Percentiles rank a stretch among this genome's conserved stretches.
These are phyloP conservation scores for Hypomesus transpacificus DNA, from an alignment of 2,113 vertebrate genomes.

Conservation along the genomic window DNA sequence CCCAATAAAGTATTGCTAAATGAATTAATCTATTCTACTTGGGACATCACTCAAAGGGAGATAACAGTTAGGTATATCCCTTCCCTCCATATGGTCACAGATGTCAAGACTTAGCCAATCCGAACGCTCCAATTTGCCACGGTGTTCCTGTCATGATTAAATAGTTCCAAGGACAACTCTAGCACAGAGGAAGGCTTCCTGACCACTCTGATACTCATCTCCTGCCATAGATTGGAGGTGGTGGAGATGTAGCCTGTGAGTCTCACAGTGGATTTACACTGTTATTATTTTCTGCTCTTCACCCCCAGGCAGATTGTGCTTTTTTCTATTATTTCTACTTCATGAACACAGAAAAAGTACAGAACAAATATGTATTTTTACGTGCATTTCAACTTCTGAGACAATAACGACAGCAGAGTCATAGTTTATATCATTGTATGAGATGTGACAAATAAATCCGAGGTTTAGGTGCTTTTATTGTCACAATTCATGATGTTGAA, in stretches of 20 bases:
- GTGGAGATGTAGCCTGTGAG: constrained; percentile 45
- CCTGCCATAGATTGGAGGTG: constrained; percentile 68
- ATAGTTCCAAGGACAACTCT: constrained; percentile 69
- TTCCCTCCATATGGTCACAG: constrained; percentile 74
- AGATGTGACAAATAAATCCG: too few species aligned
- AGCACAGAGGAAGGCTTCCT: constrained; percentile 66
- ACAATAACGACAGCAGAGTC: constrained; percentile 40
- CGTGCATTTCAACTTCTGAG: constrained; percentile 36
- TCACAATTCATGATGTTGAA: too few species aligned
- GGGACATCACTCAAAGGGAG: constrained; percentile 71
- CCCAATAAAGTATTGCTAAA: constrained; percentile 74
- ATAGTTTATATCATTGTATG: too few species aligned
- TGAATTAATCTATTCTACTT: constrained; percentile 78
- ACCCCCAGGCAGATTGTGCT: constrained; percentile 44
- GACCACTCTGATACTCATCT: constrained; percentile 73
- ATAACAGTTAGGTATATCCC: constrained; percentile 77
- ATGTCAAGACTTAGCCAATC: constrained; percentile 70
- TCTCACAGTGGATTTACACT: constrained; percentile 54
- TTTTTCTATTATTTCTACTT: constrained; percentile 53
- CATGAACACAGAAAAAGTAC: constrained; percentile 56
- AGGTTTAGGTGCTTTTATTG: too few species aligned
- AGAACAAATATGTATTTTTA: background rate
- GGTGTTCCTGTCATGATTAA: constrained; percentile 74
- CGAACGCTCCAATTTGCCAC: constrained; percentile 70
- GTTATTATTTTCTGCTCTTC: constrained; percentile 58